These are phyloP conservation scores for Gila orcuttii DNA, from an alignment of 2,113 vertebrate genomes.

Conservation along the genomic window DNA sequence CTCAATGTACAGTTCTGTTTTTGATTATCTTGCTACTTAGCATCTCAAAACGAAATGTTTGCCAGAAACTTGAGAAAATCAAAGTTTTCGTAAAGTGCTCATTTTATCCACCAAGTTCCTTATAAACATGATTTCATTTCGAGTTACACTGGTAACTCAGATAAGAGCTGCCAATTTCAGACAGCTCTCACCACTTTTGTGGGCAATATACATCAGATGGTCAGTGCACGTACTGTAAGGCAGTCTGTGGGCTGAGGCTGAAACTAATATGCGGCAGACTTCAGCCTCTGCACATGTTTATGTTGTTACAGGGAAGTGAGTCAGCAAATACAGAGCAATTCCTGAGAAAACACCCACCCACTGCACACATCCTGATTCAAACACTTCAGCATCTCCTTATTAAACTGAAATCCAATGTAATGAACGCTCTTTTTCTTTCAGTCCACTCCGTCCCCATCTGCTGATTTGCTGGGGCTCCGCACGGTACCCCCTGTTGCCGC, in stretches of 20 bases:
- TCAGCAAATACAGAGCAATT: conserved; percentile 23
- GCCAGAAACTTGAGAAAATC: not conserved
- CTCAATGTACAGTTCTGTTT: not conserved
- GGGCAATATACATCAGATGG: not conserved
- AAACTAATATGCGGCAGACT: not conserved
- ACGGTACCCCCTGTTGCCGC: conserved; percentile 73
- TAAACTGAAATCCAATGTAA: not conserved
- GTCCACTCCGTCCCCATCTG: conserved; percentile 91
- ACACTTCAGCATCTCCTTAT: not conserved
- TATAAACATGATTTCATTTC: not conserved
- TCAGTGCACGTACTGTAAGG: not conserved
- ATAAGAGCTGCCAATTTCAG: not conserved
- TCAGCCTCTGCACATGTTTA: not conserved
- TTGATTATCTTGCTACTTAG: not conserved
- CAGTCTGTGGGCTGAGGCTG: not conserved
- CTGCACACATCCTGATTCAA: not conserved
- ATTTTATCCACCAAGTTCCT: not conserved
- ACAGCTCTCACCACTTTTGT: not conserved
- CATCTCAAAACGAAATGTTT: not conserved
- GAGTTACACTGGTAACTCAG: not conserved
- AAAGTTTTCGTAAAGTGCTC: not conserved
- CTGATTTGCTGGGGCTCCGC: conserved; percentile 87
- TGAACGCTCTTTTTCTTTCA: conserved; percentile 58
- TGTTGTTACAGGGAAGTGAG: conserved; percentile 42
- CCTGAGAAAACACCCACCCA: conserved; percentile 23